phyloP scores from a whole-genome alignment of 2,113 vertebrate species.

The Strigops habroptila region DNA sequence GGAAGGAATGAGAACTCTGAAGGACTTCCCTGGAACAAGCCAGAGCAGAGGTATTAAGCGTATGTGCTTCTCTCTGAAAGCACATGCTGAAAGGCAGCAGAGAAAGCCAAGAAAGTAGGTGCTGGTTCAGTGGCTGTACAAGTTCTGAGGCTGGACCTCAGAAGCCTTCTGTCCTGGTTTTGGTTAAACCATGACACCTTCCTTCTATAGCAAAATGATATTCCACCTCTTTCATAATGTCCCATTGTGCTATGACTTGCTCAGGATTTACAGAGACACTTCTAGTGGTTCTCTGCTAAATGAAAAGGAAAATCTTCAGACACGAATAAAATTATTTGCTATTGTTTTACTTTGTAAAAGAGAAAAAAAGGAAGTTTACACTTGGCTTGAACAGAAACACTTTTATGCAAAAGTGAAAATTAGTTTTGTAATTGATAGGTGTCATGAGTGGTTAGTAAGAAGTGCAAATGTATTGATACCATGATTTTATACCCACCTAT shows the following conservation, averaged over 20 bases:
- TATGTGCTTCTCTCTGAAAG: not conserved
- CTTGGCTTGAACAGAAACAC: not conserved
- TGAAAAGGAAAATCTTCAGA: not conserved
- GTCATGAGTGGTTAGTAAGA: not conserved
- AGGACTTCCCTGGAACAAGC: not conserved
- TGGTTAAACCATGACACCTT: not conserved
- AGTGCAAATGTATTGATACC: not conserved
- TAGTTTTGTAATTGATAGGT: not conserved
- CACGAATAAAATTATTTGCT: not conserved
- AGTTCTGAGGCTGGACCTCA: not conserved
- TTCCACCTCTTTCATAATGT: not conserved
- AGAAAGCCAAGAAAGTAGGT: not conserved
- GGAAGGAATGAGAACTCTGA: not conserved
- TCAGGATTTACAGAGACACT: not conserved
- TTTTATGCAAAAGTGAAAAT: not conserved
- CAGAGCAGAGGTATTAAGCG: not conserved
- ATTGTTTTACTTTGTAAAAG: not conserved
- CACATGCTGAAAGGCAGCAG: not conserved
- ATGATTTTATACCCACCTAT: not conserved
- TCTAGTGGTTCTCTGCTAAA: not conserved
- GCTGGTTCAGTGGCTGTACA: not conserved
- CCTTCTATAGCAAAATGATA: not conserved
- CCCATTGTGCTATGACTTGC: not conserved
- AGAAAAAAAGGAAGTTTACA: not conserved
- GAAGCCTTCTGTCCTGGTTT: not conserved